phyloP scores from a whole-genome alignment of 2,797 vertebrate species.

The Intellagama lesueurii region DNA sequence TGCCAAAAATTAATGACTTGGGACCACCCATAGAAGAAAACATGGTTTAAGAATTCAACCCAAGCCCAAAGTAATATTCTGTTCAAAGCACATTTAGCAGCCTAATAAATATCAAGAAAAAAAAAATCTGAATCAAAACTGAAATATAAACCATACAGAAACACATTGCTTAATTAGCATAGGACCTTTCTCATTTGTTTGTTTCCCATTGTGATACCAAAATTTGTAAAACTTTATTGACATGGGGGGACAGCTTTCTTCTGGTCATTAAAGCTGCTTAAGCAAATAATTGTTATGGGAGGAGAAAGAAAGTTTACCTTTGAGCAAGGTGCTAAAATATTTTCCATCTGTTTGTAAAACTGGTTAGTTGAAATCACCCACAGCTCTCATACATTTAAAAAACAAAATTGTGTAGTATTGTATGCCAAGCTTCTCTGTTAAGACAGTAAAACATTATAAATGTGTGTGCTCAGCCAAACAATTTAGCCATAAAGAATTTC shows the following conservation, averaged over 20 bases:
- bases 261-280: slow-evolving; percentile 26
- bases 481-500: not conserved
- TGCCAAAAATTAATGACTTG: not conserved
- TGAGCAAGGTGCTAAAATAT: slow-evolving; percentile 43
- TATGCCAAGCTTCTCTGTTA: slow-evolving; percentile 28
- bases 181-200: not conserved
- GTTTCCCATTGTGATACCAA: not conserved
- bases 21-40: slow-evolving; percentile 7
- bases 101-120: slow-evolving; percentile 18
- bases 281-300: slow-evolving; percentile 11
- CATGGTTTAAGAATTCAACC: not conserved
- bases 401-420: slow-evolving; percentile 19
- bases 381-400: slow-evolving; percentile 33
- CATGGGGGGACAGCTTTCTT: slow-evolving; percentile 12
- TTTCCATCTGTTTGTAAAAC: slow-evolving; percentile 38
- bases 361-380: slow-evolving; percentile 29
- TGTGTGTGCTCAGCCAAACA: slow-evolving; percentile 44
- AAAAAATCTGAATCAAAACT: not conserved
- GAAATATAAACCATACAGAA: slow-evolving; percentile 14
- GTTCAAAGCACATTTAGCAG: not conserved
- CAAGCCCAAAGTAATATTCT: slow-evolving; percentile 7
- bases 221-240: not conserved
- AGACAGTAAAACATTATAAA: slow-evolving; percentile 5
- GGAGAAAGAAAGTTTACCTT: not conserved
- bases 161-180: slow-evolving; percentile 16